A percentile compares a stretch with the other conserved stretches of the same genome.
Evolutionary conservation across 2,888 invertebrate genomes (phyloP).

Genomic region (Cordilura impudica): DNA sequence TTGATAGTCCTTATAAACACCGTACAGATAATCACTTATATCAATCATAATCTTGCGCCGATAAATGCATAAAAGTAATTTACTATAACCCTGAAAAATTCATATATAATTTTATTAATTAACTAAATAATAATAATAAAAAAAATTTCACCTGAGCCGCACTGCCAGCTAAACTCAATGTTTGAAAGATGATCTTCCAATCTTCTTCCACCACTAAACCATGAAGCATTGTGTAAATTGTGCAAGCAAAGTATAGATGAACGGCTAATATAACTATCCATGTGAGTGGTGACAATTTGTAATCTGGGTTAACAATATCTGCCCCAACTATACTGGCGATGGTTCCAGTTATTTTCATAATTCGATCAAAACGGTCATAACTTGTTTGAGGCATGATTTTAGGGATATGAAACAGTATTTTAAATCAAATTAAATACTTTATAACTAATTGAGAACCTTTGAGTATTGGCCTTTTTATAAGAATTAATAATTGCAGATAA

Average conservation of each 20-base stretch:
- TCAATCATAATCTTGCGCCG: constrained; percentile 15
- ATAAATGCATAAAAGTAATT: neutral
- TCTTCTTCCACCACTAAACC: constrained; percentile 64
- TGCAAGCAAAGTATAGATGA: constrained; percentile 59
- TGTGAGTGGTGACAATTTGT: constrained; percentile 62
- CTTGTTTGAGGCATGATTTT: constrained; percentile 9
- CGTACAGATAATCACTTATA: constrained; percentile 51
- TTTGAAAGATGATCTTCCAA: constrained; percentile 66
- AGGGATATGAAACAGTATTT: too few relatives aligned
- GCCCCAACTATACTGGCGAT: constrained; percentile 61
- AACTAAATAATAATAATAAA: neutral
- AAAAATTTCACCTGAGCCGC: constrained; percentile 62
- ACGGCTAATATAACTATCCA: constrained; percentile 57
- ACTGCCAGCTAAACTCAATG: constrained; percentile 63
- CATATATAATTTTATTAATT: neutral
- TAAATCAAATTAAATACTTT: too few relatives aligned
- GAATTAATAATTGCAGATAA: too few relatives aligned
- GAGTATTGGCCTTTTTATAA: too few relatives aligned
- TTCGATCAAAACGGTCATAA: constrained; percentile 4
- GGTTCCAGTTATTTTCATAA: neutral
- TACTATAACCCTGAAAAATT: constrained; percentile 11
- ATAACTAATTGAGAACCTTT: too few relatives aligned
- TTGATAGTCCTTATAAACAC: constrained; percentile 66
- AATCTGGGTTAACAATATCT: constrained; percentile 64
- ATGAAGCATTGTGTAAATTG: constrained; percentile 68